phyloP scores from a whole-genome alignment of 2,113 vertebrate genomes.

The Cavia aperea region DNA sequence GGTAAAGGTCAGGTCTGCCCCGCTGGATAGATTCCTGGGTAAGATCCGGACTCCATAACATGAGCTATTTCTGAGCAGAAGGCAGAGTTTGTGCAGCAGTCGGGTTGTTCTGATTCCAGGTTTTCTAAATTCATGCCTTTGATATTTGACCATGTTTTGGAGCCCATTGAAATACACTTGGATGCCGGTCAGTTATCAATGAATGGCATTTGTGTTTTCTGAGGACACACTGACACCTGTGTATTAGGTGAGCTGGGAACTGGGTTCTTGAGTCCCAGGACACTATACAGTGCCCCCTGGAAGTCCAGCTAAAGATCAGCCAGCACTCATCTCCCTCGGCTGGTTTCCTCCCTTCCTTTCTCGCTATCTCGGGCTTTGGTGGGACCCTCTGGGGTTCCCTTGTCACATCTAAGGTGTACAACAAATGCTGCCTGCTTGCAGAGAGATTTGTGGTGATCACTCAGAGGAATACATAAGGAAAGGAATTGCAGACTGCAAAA shows the following conservation, averaged over 20 bases:
- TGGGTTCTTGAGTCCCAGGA: background rate
- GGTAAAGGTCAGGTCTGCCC: background rate
- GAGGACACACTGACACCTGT: background rate
- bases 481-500: background rate
- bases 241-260: background rate
- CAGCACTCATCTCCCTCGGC: background rate
- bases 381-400: background rate
- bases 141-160: slow-evolving; percentile 45
- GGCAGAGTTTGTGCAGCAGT: background rate
- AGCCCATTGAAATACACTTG: slow-evolving; percentile 35
- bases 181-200: background rate
- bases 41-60: background rate
- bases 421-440: background rate
- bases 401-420: background rate
- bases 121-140: slow-evolving; percentile 48
- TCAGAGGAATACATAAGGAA: background rate
- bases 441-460: background rate
- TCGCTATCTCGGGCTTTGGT: background rate
- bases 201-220: slow-evolving; percentile 45
- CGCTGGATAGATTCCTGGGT: background rate
- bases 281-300: background rate
- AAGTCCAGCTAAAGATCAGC: background rate
- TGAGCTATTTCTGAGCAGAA: slow-evolving; percentile 30
- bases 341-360: background rate
- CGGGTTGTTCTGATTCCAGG: background rate